phyloP scores from a whole-genome alignment of 1,140 invertebrate genomes.

The Bombyx mori region ASM3026992v2 NC_085110.1:13420001-13420500 shows the following conservation, averaged over 20 bases:
- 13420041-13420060: slow-evolving; percentile 91
- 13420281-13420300: slow-evolving; percentile 88
- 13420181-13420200: slow-evolving; percentile 83
- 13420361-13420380: slow-evolving; percentile 80
- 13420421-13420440: slow-evolving; percentile 37
- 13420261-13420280: slow-evolving; percentile 86
- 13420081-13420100: slow-evolving; percentile 90
- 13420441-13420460: slow-evolving; percentile 68
- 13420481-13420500: slow-evolving; percentile 60
- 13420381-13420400: slow-evolving; percentile 90
- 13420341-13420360: slow-evolving; percentile 49
- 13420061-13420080: slow-evolving; percentile 87
- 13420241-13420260: slow-evolving; percentile 90
- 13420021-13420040: slow-evolving; percentile 86
- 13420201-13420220: slow-evolving; percentile 97
- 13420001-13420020: not conserved
- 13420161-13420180: slow-evolving; percentile 73
- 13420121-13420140: slow-evolving; percentile 89
- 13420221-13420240: slow-evolving; percentile 96
- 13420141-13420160: slow-evolving; percentile 78
- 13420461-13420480: slow-evolving; percentile 77
- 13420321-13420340: slow-evolving; percentile 52
- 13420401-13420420: slow-evolving; percentile 80
- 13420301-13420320: slow-evolving; percentile 74
- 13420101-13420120: slow-evolving; percentile 87